A percentile compares a stretch with the other conserved stretches of the same genome.
Conservation (phyloP, 2,888 invertebrate genomes). For the Yponomeuta evonymella region DNA sequence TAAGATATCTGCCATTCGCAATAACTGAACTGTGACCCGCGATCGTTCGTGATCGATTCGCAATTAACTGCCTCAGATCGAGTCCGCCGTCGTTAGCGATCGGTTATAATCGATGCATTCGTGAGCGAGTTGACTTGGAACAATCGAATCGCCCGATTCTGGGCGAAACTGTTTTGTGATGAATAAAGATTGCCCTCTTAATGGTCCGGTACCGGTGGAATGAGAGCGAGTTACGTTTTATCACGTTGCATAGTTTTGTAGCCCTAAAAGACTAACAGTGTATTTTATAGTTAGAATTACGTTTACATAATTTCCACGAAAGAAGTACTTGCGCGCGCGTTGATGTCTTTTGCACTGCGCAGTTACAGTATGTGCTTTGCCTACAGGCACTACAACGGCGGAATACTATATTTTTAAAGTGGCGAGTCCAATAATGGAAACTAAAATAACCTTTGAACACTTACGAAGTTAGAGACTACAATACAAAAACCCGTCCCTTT, state of each 20-base stretch:
- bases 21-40: slow-evolving; percentile 31
- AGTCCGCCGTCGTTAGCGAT: slow-evolving; percentile 10
- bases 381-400: neutral
- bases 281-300: too few species aligned
- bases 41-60: slow-evolving; percentile 38
- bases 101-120: slow-evolving; percentile 13
- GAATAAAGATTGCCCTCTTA: slow-evolving; percentile 3
- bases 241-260: neutral
- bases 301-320: neutral
- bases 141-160: neutral
- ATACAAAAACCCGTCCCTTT: too few species aligned
- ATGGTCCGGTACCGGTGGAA: neutral
- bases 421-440: too few species aligned
- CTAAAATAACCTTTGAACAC: too few species aligned
- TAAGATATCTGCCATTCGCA: slow-evolving; percentile 14
- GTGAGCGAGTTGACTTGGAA: slow-evolving; percentile 1
- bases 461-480: too few species aligned
- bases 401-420: neutral
- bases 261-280: too few species aligned
- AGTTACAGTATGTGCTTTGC: neutral
- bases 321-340: slow-evolving; percentile 24
- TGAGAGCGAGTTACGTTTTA: neutral
- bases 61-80: slow-evolving; percentile 38
- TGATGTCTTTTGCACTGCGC: slow-evolving; percentile 29
- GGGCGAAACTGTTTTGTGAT: neutral